Percentiles rank a stretch among this genome's conserved stretches.
These are phyloP conservation scores for Auanema freiburgensis DNA, from an alignment of 2,888 invertebrate genomes.

Conservation along the genomic window DNA sequence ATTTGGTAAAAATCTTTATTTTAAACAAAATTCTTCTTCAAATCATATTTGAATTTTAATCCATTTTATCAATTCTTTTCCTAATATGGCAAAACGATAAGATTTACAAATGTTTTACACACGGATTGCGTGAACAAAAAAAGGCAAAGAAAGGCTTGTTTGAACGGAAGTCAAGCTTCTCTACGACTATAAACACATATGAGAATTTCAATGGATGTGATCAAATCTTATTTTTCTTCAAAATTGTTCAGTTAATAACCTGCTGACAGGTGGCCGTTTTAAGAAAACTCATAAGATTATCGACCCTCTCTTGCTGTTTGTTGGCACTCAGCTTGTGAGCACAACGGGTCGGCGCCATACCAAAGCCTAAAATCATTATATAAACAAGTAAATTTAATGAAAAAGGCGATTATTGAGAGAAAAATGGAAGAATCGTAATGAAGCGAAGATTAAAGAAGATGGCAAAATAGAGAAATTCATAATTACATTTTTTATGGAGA, in stretches of 20 bases:
- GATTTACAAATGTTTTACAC: no score
- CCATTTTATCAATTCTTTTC: background rate
- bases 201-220: background rate
- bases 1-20: conserved; percentile 10
- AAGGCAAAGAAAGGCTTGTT: no score
- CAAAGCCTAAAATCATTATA: conserved; percentile 3
- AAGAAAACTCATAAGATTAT: conserved; percentile 47
- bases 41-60: conserved; percentile 2
- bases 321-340: conserved; percentile 51
- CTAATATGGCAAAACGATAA: no score
- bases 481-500: no score
- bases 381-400: no score
- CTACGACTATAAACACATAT: background rate
- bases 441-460: no score
- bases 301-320: conserved; percentile 52
- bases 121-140: no score
- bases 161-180: no score
- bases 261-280: conserved; percentile 42
- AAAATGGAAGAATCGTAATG: no score
- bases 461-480: no score
- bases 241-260: conserved; percentile 6
- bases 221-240: no score
- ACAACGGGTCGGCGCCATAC: conserved; percentile 55
- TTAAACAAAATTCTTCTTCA: background rate
- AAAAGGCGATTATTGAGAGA: no score